Base-by-base conservation (phyloP, 2,797 vertebrate species). In the Eurystomus glaucurus region DNA sequence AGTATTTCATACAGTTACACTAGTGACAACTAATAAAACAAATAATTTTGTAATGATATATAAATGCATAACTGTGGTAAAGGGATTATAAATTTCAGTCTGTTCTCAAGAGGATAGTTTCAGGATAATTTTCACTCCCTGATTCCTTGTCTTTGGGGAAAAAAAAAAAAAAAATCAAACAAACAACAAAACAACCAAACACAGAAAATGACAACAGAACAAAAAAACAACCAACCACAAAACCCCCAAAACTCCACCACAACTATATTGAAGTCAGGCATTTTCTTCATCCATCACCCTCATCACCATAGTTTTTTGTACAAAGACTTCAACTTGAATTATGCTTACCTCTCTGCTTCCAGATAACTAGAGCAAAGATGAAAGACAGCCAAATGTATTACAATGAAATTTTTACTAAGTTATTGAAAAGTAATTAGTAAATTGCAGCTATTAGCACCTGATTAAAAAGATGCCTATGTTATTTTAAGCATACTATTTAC, bases 341-440 rank as follows among this genome's bases (percentile, higher is more conserved):
- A 79, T 60, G 69, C 93, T 98, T 98, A 98, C 98, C 98, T 98
- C 97, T 97, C 57, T 96, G 86, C 95, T 97, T 98, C 98, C 96
- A 98, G 95, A 98, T 97, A 94, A 98, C 98, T 98, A 97, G 85
- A 97, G 97, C 57, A 88, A 97, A 96, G 37, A 93, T 12, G 45
- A 92, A 82, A 98, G 83, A 93, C 28, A 96, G 66, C 54, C 81
- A 93, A 89, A 97, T 29, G 74, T 62, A 93, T 93, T 96, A 82
- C 31, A 74, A 11, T 48, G 78, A 72, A 80, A 78, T 66, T 74
- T 77, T 60, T 64, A 88, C 61, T 41, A 95, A 74, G 26, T 76
- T 35, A 39, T 5, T 70, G 37, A 58, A 81, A 90, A 86, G 70
- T 15, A 41, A 8, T 64, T 61, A 46, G 14, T 35, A 7, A 58